Conservation (phyloP, 1,140 invertebrate species). For the Hermetia illucens region DNA sequence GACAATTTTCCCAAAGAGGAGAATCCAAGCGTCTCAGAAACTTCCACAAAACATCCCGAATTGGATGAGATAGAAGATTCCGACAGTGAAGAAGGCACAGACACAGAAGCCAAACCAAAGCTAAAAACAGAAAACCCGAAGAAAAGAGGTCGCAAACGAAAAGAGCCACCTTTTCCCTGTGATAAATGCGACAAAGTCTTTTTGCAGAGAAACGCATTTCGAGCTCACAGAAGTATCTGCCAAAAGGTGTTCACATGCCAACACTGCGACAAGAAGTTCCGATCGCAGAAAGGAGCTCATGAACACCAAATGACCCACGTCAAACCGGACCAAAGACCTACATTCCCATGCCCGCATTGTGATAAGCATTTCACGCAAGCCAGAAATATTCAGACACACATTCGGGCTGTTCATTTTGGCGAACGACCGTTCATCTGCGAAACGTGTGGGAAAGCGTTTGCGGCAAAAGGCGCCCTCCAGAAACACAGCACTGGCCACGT, state of each 20-base stretch:
- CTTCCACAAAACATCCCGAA: too few relatives aligned
- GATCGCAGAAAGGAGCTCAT: constrained; percentile 22
- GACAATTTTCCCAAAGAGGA: too few relatives aligned
- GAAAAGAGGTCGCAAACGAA: neutral
- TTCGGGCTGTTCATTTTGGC: constrained; percentile 31
- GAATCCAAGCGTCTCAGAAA: too few relatives aligned
- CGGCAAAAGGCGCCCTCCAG: constrained; percentile 30
- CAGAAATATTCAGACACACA: constrained; percentile 24
- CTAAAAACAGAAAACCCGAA: neutral
- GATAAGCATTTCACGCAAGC: constrained; percentile 22
- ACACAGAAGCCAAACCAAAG: neutral
- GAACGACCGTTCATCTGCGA: constrained; percentile 33
- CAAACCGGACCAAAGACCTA: constrained; percentile 24
- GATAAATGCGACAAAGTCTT: too few relatives aligned
- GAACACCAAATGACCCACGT: constrained; percentile 31
- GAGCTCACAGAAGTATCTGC: too few relatives aligned
- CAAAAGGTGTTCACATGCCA: constrained; percentile 1
- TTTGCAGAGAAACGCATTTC: too few relatives aligned
- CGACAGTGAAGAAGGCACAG: too few relatives aligned
- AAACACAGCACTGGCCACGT: constrained; percentile 35
- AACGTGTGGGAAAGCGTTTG: constrained; percentile 32
- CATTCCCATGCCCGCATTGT: constrained; percentile 27
- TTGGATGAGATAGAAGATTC: too few relatives aligned
- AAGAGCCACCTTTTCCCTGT: too few relatives aligned
- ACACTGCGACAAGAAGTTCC: constrained; percentile 23